A percentile compares a stretch with the other conserved stretches of the same genome.
These are phyloP conservation scores for Cerastis rubricosa DNA, from an alignment of 2,888 invertebrate genomes.

Conservation along the genomic window DNA sequence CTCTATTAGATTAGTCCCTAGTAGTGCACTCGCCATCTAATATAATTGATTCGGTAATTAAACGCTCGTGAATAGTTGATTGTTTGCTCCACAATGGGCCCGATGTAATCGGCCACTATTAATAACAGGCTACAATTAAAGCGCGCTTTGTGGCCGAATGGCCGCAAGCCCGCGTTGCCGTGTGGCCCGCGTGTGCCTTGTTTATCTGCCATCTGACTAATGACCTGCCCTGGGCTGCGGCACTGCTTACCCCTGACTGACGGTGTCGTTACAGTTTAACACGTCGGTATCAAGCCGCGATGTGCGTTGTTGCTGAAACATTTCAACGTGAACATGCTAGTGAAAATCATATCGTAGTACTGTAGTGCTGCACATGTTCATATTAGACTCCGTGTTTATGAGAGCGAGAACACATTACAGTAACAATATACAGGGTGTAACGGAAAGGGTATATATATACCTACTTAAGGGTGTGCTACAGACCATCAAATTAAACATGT, in stretches of 20 bases:
- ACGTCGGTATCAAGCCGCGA: slow-evolving; percentile 12
- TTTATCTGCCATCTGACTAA: slow-evolving; percentile 68
- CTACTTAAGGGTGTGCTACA: too few relatives aligned
- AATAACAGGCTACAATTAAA: slow-evolving; percentile 70
- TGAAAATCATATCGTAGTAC: slow-evolving; percentile 11
- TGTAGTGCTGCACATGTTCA: neutral
- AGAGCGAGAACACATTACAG: neutral
- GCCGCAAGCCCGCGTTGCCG: slow-evolving; percentile 69
- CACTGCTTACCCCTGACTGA: slow-evolving; percentile 21
- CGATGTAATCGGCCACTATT: slow-evolving; percentile 69
- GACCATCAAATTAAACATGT: too few relatives aligned
- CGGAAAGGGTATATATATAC: too few relatives aligned
- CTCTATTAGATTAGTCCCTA: slow-evolving; percentile 19
- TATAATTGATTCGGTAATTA: slow-evolving; percentile 60
- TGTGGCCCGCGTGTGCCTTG: slow-evolving; percentile 43
- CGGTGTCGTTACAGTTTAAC: slow-evolving; percentile 21
- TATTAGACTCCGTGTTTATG: neutral
- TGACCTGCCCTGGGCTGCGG: slow-evolving; percentile 58
- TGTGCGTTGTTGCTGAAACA: slow-evolving; percentile 19
- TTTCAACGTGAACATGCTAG: slow-evolving; percentile 25
- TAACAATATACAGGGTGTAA: too few relatives aligned
- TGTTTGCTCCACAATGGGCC: slow-evolving; percentile 54
- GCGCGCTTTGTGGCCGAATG: slow-evolving; percentile 67
- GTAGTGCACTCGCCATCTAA: slow-evolving; percentile 19
- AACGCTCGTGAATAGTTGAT: slow-evolving; percentile 59